Percentiles rank a stretch among this genome's conserved stretches.
Evolutionary conservation across 37 sponge, comb jelly and placozoan species (phyloP).

Genomic region (Mnemiopsis leidyi): DNA sequence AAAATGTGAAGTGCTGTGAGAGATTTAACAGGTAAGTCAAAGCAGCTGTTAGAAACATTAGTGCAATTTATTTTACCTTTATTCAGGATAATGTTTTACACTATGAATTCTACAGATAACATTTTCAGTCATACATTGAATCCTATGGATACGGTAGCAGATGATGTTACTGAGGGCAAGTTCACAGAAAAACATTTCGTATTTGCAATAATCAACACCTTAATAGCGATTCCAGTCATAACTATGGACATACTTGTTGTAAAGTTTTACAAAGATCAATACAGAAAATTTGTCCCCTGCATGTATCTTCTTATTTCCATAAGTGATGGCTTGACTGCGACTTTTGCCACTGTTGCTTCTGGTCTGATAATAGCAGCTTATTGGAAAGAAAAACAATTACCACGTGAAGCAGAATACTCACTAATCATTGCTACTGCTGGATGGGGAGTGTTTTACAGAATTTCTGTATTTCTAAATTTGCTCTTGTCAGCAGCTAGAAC

Average conservation of each 20-base stretch:
- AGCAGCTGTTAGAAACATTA: no score
- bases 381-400: background rate
- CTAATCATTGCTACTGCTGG: background rate
- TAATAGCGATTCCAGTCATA: background rate
- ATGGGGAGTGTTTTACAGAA: background rate
- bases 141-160: no score
- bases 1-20: no score
- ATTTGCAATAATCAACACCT: background rate
- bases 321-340: background rate
- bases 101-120: no score
- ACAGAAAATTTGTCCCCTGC: background rate
- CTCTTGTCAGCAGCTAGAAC: background rate
- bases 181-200: background rate
- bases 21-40: no score
- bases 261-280: background rate
- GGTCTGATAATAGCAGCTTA: background rate
- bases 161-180: background rate
- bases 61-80: no score
- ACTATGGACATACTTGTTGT: background rate
- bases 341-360: background rate
- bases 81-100: no score
- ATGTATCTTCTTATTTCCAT: background rate
- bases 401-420: background rate
- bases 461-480: background rate
- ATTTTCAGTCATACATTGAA: no score